Percentiles rank a stretch among this genome's conserved stretches.
These are phyloP conservation scores for Noturus placidus DNA, from an alignment of 2,113 vertebrate species.

Conservation along the genomic window DNA sequence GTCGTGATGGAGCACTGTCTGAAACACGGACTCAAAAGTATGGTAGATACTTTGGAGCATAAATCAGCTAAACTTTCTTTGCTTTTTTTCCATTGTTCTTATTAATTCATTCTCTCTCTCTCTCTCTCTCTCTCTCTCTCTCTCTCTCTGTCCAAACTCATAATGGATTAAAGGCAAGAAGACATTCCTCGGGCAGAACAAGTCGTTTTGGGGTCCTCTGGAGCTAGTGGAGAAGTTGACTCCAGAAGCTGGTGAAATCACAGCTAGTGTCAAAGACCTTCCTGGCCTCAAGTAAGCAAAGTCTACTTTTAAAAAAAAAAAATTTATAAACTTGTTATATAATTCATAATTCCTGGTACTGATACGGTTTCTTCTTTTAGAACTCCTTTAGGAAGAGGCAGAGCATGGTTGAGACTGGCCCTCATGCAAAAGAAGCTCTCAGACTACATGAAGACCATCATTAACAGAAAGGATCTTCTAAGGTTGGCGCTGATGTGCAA, in stretches of 20 bases:
- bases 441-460: conserved; percentile 98
- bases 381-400: conserved; percentile 92
- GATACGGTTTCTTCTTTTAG: conserved; percentile 64
- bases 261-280: conserved; percentile 95
- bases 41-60: conserved; percentile 14
- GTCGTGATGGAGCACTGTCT: conserved; percentile 99
- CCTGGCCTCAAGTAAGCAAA: conserved; percentile 92
- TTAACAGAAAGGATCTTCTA: conserved; percentile 97
- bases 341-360: background rate
- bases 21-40: conserved; percentile 96
- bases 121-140: too few relatives aligned
- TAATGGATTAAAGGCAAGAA: conserved; percentile 81
- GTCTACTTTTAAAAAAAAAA: background rate
- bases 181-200: conserved; percentile 97
- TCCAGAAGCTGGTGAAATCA: conserved; percentile 95
- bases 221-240: conserved; percentile 96
- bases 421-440: conserved; percentile 99
- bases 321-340: background rate
- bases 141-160: background rate
- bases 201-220: conserved; percentile 98
- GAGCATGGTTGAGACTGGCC: conserved; percentile 94
- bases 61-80: background rate
- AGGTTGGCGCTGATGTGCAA: conserved; percentile 71
- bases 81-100: background rate
- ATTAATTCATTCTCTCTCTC: background rate